A percentile compares a stretch with the other conserved stretches of the same genome.
Evolutionary conservation across 2,797 vertebrate genomes (phyloP).

Genomic region (Myripristis jacobus): DNA sequence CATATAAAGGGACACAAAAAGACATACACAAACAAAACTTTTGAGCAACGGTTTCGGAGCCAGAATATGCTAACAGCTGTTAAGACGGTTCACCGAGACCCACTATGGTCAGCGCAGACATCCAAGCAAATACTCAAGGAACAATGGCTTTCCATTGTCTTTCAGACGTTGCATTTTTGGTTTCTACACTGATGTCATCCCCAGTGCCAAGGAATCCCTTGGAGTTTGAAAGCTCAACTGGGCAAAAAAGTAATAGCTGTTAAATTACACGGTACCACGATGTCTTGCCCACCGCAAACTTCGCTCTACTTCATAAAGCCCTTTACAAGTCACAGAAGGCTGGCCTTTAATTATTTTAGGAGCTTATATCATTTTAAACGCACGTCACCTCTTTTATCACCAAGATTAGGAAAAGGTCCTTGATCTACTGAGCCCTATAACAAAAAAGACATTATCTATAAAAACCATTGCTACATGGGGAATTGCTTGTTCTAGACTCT

Average conservation of each 20-base stretch:
- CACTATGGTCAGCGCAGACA: constrained; percentile 34
- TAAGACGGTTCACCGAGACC: constrained; percentile 32
- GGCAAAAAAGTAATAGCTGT: constrained; percentile 55
- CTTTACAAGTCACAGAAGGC: constrained; percentile 71
- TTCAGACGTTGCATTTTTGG: constrained; percentile 27
- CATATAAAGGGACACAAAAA: constrained; percentile 19
- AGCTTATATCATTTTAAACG: constrained; percentile 60
- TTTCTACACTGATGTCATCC: constrained; percentile 56
- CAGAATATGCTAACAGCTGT: constrained; percentile 35
- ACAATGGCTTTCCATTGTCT: constrained; percentile 51
- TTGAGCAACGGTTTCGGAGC: constrained; percentile 47
- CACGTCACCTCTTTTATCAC: constrained; percentile 59
- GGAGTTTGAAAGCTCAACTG: constrained; percentile 44
- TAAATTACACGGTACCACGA: constrained; percentile 68
- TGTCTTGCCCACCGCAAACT: constrained; percentile 62
- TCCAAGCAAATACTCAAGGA: constrained; percentile 49
- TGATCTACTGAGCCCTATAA: constrained; percentile 11
- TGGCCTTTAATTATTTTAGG: constrained; percentile 73
- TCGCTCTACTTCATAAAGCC: constrained; percentile 66
- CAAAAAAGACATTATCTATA: constrained; percentile 36
- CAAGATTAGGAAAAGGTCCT: constrained; percentile 46
- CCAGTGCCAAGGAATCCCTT: constrained; percentile 52
- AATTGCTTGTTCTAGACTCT: constrained; percentile 22
- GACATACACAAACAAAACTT: constrained; percentile 31
- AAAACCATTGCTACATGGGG: constrained; percentile 7